Evolutionary conservation across 2,888 invertebrate species (phyloP).

Genomic region (Entomobrya multifasciata): DNA sequence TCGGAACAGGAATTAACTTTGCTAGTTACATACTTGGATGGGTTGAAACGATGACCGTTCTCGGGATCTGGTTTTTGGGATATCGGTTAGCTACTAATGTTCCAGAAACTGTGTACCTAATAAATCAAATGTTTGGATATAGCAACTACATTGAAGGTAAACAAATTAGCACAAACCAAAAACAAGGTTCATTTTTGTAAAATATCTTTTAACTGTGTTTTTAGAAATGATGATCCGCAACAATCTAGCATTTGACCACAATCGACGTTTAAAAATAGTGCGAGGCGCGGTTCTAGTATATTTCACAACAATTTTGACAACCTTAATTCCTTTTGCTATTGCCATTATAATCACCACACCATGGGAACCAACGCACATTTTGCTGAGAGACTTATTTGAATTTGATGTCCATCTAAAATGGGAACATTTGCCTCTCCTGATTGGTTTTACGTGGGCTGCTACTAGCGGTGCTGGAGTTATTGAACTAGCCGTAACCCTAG

Average conservation of each 20-base stretch:
- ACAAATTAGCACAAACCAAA: not conserved
- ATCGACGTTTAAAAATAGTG: not conserved
- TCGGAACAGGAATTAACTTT: not conserved
- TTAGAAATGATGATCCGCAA: not conserved
- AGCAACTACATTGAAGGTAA: not conserved
- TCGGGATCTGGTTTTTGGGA: not conserved
- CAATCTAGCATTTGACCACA: not conserved
- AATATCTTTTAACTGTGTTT: not conserved
- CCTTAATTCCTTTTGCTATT: not conserved
- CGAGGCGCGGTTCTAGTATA: not conserved
- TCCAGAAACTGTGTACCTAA: not conserved
- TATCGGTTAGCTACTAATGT: not conserved
- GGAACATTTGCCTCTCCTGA: not conserved
- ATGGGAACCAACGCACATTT: not conserved
- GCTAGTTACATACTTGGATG: not conserved
- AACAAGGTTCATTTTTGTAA: not conserved
- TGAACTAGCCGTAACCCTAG: not conserved
- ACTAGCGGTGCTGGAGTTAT: not conserved
- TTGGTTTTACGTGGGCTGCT: not conserved
- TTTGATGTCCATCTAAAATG: not conserved
- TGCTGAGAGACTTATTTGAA: not conserved
- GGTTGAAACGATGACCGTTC: not conserved
- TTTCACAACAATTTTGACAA: not conserved
- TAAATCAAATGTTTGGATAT: not conserved
- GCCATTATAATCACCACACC: not conserved